phyloP scores from a whole-genome alignment of 1,140 invertebrate species.

The Mactra quadrangularis region DNA sequence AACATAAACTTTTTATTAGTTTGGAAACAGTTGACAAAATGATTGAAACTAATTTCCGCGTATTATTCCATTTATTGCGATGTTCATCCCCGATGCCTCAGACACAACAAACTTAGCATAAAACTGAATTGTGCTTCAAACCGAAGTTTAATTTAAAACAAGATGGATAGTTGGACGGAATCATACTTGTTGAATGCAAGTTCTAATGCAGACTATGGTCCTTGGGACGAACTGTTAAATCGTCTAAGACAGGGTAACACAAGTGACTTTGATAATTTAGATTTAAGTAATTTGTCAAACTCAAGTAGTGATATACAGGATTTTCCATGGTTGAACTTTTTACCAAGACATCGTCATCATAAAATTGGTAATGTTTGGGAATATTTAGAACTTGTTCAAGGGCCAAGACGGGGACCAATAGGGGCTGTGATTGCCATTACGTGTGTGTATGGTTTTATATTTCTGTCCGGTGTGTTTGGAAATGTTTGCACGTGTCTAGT shows the following conservation, averaged over 20 bases:
- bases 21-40: no score
- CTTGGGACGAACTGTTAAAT: neutral
- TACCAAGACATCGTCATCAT: neutral
- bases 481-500: constrained; percentile 81
- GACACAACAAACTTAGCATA: no score
- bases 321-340: constrained; percentile 6
- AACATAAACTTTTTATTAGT: no score
- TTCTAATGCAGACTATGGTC: neutral
- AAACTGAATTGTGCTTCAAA: no score
- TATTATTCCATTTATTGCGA: no score
- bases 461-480: constrained; percentile 78
- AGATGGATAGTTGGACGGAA: no score
- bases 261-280: neutral
- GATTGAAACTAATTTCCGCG: no score
- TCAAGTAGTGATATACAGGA: neutral
- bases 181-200: no score
- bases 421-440: constrained; percentile 71
- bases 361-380: constrained; percentile 59
- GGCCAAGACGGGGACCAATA: constrained; percentile 65
- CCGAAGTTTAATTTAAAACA: no score
- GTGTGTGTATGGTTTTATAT: constrained; percentile 76
- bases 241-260: neutral
- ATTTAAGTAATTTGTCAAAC: constrained; percentile 12
- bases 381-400: constrained; percentile 61
- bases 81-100: no score